Percentiles rank a stretch among this genome's conserved stretches.
These are phyloP conservation scores for Augochlorella aurata DNA, from an alignment of 2,888 invertebrate genomes.

Conservation along the genomic window DNA sequence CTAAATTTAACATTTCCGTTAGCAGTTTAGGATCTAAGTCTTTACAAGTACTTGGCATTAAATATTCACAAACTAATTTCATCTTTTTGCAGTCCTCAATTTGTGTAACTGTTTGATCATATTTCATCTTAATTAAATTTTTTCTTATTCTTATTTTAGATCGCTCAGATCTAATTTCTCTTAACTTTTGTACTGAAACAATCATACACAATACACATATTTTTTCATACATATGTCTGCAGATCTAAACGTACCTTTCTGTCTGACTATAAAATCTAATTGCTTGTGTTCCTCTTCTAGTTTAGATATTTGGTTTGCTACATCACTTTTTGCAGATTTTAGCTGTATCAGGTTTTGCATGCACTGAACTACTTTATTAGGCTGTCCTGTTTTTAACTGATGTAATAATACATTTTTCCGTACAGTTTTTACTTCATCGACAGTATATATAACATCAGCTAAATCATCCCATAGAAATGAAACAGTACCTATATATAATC, in stretches of 20 bases:
- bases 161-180: constrained; percentile 63
- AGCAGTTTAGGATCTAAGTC: constrained; percentile 69
- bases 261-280: constrained; percentile 68
- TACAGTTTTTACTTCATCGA: constrained; percentile 62
- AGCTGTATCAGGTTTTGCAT: constrained; percentile 63
- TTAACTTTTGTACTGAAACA: constrained; percentile 67
- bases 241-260: constrained; percentile 69
- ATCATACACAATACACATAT: constrained; percentile 16
- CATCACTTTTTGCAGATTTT: constrained; percentile 54
- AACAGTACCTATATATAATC: constrained; percentile 72
- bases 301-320: constrained; percentile 64
- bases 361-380: constrained; percentile 62
- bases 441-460: constrained; percentile 61
- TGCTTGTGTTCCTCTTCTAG: constrained; percentile 69
- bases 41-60: constrained; percentile 72
- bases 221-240: neutral
- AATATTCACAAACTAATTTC: constrained; percentile 71
- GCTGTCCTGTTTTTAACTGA: constrained; percentile 63
- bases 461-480: constrained; percentile 74
- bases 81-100: constrained; percentile 72
- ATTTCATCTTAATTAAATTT: constrained; percentile 70
- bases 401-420: constrained; percentile 74
- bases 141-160: constrained; percentile 62
- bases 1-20: constrained; percentile 68
- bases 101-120: constrained; percentile 68